These are phyloP conservation scores for Anastrepha ludens DNA, from an alignment of 1,140 invertebrate species.

Conservation along the genomic window DNA sequence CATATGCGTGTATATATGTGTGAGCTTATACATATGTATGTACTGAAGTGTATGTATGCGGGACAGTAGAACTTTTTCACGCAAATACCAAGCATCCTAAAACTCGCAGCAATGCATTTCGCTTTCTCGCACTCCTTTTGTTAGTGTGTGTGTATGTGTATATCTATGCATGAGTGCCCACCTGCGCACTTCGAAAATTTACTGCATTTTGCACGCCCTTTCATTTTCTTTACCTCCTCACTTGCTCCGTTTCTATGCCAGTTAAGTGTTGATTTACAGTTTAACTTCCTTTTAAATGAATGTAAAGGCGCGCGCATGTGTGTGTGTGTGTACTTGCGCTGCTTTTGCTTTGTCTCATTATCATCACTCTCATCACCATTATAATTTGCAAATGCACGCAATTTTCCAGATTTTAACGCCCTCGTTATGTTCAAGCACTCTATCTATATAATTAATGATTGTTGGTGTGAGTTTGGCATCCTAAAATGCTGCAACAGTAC, in stretches of 20 bases:
- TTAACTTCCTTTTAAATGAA: neutral
- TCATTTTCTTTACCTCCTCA: neutral
- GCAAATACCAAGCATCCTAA: neutral
- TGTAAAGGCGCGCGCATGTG: neutral
- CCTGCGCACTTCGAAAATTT: conserved; percentile 30
- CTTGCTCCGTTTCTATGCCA: conserved; percentile 2
- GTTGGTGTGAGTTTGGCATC: neutral
- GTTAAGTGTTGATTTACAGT: conserved; percentile 41
- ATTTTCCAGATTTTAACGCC: conserved; percentile 14
- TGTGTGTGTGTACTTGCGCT: conserved; percentile 5
- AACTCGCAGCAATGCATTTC: neutral
- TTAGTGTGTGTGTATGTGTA: neutral
- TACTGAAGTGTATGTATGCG: too few relatives aligned
- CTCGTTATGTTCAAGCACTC: neutral
- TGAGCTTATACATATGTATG: neutral
- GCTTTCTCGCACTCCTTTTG: neutral
- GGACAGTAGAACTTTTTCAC: too few relatives aligned
- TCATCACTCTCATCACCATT: conserved; percentile 35
- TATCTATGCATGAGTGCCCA: neutral
- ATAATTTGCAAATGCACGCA: conserved; percentile 44
- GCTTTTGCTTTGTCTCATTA: conserved; percentile 39
- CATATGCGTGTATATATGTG: neutral
- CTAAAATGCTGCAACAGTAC: neutral
- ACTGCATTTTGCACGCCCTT: neutral
- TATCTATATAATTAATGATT: neutral